These are phyloP conservation scores for Drosophila kanapiae DNA, from an alignment of 1,140 invertebrate species.

Conservation along the genomic window DNA sequence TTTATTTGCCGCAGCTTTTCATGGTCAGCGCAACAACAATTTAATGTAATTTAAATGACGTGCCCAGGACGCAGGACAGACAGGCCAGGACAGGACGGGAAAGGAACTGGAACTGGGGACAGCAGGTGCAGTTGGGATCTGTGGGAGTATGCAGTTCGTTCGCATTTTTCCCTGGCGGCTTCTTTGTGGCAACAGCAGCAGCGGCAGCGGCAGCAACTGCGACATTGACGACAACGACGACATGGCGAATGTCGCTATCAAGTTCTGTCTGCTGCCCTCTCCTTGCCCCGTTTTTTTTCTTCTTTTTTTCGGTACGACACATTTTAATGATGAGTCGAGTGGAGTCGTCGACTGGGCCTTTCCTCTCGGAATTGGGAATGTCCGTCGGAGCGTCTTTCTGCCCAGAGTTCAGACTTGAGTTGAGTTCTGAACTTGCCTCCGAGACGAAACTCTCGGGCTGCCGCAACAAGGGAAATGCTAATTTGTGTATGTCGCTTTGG, in stretches of 20 bases:
- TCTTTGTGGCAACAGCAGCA: slow-evolving; percentile 48
- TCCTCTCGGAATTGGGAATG: slow-evolving; percentile 63
- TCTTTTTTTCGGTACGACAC: slow-evolving; percentile 65
- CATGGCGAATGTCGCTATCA: slow-evolving; percentile 78
- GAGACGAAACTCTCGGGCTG: slow-evolving; percentile 37
- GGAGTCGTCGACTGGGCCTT: slow-evolving; percentile 17
- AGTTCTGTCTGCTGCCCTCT: slow-evolving; percentile 54
- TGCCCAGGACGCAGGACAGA: slow-evolving; percentile 73
- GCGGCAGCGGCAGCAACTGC: slow-evolving; percentile 67
- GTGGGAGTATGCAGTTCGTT: slow-evolving; percentile 79
- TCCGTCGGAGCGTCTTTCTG: slow-evolving; percentile 14
- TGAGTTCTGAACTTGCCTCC: slow-evolving; percentile 18
- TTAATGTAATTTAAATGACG: slow-evolving; percentile 85
- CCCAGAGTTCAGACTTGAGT: slow-evolving; percentile 30
- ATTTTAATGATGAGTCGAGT: slow-evolving; percentile 81
- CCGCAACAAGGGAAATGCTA: slow-evolving; percentile 81
- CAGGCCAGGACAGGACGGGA: slow-evolving; percentile 28
- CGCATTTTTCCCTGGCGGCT: slow-evolving; percentile 76
- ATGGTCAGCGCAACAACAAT: slow-evolving; percentile 82
- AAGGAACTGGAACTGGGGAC: slow-evolving; percentile 43
- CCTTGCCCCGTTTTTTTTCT: slow-evolving; percentile 1
- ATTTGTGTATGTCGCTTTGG: slow-evolving; percentile 78
- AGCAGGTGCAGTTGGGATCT: slow-evolving; percentile 58
- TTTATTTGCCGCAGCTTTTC: slow-evolving; percentile 83
- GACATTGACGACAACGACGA: slow-evolving; percentile 77